phyloP scores from a whole-genome alignment of 2,113 vertebrate genomes.

The Abramis brama region DNA sequence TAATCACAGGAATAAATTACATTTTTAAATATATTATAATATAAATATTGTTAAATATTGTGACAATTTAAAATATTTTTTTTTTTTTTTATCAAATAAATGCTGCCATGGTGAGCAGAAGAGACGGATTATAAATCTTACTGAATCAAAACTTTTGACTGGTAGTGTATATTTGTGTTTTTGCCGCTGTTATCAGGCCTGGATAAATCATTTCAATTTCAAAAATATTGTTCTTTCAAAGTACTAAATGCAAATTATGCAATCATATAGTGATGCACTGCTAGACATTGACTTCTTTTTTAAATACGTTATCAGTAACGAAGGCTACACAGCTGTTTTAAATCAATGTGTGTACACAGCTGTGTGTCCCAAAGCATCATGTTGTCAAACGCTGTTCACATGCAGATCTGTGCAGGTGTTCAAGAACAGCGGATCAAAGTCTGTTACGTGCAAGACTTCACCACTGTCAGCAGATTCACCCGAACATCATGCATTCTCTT shows the following conservation, averaged over 20 bases:
- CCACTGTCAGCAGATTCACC: neutral
- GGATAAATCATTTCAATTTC: neutral
- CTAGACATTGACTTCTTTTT: neutral
- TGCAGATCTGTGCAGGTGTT: neutral
- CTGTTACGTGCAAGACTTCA: neutral
- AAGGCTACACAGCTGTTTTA: neutral
- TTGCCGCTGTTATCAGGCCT: neutral
- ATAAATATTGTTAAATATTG: too few relatives aligned
- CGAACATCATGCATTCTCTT: neutral
- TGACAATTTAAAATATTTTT: too few relatives aligned
- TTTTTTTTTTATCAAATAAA: too few relatives aligned
- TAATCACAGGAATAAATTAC: too few relatives aligned
- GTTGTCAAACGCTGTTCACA: neutral
- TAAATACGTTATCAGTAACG: neutral
- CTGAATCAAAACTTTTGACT: too few relatives aligned
- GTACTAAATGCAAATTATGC: neutral
- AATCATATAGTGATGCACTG: neutral
- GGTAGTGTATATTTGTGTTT: neutral
- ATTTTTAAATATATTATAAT: too few relatives aligned
- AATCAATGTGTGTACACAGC: constrained; percentile 43
- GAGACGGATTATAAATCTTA: too few relatives aligned
- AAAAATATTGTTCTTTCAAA: too few relatives aligned
- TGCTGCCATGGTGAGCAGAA: too few relatives aligned
- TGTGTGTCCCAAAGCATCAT: constrained; percentile 23
- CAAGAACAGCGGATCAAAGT: neutral